These are phyloP conservation scores for Sitobion miscanthi DNA, from an alignment of 1,140 invertebrate species.

Conservation along the genomic window DNA sequence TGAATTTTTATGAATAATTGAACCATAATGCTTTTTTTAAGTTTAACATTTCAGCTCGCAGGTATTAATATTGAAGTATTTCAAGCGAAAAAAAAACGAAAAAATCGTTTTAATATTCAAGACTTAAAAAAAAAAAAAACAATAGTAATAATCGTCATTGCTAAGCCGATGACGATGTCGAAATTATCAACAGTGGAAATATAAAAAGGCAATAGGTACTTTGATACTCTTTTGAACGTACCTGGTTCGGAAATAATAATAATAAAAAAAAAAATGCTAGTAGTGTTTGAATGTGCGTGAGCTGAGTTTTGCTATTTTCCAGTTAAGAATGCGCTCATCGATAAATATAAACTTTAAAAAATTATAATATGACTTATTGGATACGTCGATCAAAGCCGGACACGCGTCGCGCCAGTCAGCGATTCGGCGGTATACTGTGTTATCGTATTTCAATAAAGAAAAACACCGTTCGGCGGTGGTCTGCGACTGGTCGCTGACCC, in stretches of 20 bases:
- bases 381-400: background rate
- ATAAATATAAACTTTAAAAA: too few relatives aligned
- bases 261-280: background rate
- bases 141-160: background rate
- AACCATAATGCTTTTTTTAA: constrained; percentile 9
- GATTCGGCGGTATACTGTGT: too few relatives aligned
- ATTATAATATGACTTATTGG: background rate
- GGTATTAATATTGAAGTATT: background rate
- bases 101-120: background rate
- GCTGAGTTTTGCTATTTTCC: background rate
- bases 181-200: background rate
- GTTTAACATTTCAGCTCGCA: background rate
- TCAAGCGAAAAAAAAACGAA: background rate
- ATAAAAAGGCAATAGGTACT: background rate
- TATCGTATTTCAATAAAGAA: too few relatives aligned
- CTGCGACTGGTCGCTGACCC: too few relatives aligned
- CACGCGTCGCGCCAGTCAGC: too few relatives aligned
- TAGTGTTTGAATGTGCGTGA: background rate
- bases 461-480: background rate
- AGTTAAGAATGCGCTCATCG: too few relatives aligned
- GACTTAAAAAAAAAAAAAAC: background rate
- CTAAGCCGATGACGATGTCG: background rate
- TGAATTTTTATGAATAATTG: constrained; percentile 13
- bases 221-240: background rate
- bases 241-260: background rate